Evolutionary conservation across 1,140 invertebrate species (phyloP).

Genomic region (Atta colombica): DNA sequence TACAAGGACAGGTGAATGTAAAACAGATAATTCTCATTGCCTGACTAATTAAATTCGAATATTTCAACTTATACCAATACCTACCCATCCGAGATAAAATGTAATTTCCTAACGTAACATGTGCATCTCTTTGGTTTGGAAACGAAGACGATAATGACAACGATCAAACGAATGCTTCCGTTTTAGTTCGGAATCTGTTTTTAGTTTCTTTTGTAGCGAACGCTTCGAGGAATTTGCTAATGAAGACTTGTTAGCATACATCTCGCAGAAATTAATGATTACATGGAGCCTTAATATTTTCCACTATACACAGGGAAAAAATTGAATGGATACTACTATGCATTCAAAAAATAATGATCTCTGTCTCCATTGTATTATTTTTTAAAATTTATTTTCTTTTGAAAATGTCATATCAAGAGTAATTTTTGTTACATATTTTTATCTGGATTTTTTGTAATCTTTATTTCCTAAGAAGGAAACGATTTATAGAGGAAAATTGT

Average conservation of each 20-base stretch:
- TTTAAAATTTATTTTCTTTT: neutral
- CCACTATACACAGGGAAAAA: neutral
- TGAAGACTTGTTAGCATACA: neutral
- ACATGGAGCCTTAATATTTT: conserved; percentile 14
- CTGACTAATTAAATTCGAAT: conserved; percentile 46
- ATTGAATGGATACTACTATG: neutral
- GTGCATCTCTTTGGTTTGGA: conserved; percentile 16
- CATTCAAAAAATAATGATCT: neutral
- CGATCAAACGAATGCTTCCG: conserved; percentile 20
- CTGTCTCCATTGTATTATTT: neutral
- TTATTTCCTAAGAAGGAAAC: conserved; percentile 1
- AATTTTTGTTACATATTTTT: neutral
- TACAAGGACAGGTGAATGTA: no score
- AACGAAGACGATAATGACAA: conserved; percentile 12
- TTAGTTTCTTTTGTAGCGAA: neutral
- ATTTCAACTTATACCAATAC: neutral
- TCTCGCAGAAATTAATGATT: neutral
- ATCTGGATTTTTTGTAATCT: neutral
- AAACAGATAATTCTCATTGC: neutral
- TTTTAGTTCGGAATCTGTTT: neutral
- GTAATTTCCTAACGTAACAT: conserved; percentile 9
- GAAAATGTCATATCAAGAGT: neutral
- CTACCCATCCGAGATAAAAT: neutral
- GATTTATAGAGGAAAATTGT: neutral
- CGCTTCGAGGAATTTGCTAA: conserved; percentile 17